Evolutionary conservation across 1,140 invertebrate species (phyloP), one percentile per base, ranked within the genome.

Genomic region (Anthonomus grandis): DNA sequence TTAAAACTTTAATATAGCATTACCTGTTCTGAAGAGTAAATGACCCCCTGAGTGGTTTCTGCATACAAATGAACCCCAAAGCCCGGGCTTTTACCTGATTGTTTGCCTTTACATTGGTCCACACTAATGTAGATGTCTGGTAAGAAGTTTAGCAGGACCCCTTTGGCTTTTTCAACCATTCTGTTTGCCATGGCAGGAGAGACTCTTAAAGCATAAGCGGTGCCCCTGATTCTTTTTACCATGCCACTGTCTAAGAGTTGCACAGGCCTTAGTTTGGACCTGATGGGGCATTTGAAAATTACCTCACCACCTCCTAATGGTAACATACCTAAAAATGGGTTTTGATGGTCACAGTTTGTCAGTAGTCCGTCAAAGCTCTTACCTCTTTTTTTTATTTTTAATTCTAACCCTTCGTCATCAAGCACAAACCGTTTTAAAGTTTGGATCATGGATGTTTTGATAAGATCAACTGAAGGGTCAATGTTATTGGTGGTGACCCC

Each of bases 101-200:
- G 81, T 51, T 83, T 81, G 19, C 95, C 93, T 72, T 88, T 87
- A 67, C 86, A 83, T 72, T 94, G 91, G 79, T 98, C 96, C 13
- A 91, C 90, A 67, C 90, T 87, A 60, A 98, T 93, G 69, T 95
- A 98, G 49, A 99, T 86, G 78, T 99, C 96, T 8, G 95, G 90
- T 23, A 99, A 69, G 73, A 92, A 98, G 39, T 95, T 89, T 1
- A 95, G 79, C 65, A 98, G 82, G 5, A 91, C 82, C 46, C 90
- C 88, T 78, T 98, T 97, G 4, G 95, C 88, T 12, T 90, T 78
- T 67, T 97, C 94, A 12, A 98, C 88, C 59, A 98, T 87, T 68
- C 96, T 80, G 76, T 94, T 97, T 3, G 89, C 85, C 66, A 95
- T 86, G 1, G 87, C 86, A 25, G 95, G 95, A 12, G 95, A 95